Evolutionary conservation across 2,888 invertebrate species (phyloP).

Genomic region (Athetis lepigone): DNA sequence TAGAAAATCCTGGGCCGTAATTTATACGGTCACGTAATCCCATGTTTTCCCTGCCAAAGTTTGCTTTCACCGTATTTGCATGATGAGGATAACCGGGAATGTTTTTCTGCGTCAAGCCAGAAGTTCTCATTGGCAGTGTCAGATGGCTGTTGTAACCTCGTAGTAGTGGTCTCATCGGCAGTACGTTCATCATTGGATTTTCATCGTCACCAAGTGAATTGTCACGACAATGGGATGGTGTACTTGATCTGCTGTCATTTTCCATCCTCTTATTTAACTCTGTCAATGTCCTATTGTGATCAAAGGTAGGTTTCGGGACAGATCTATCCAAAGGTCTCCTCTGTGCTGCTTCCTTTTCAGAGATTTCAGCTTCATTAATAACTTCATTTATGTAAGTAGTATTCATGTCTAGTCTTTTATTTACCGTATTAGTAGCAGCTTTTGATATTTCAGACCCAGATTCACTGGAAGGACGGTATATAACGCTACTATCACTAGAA

Average conservation of each 20-base stretch:
- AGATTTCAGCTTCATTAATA: slow-evolving; percentile 89
- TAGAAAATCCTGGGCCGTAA: slow-evolving; percentile 89
- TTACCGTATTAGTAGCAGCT: slow-evolving; percentile 80
- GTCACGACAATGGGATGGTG: slow-evolving; percentile 88
- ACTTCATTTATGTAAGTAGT: slow-evolving; percentile 88
- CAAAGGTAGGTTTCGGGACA: slow-evolving; percentile 75
- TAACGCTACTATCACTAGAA: slow-evolving; percentile 93
- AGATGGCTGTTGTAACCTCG: slow-evolving; percentile 95
- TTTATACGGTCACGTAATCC: slow-evolving; percentile 89
- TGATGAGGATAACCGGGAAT: slow-evolving; percentile 87
- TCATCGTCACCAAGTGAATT: slow-evolving; percentile 92
- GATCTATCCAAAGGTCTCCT: slow-evolving; percentile 77
- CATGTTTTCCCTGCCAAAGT: slow-evolving; percentile 87
- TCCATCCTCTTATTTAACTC: slow-evolving; percentile 79
- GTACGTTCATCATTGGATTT: slow-evolving; percentile 94
- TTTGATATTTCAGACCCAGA: slow-evolving; percentile 92
- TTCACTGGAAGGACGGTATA: slow-evolving; percentile 93
- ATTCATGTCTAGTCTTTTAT: slow-evolving; percentile 89
- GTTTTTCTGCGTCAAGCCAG: slow-evolving; percentile 87
- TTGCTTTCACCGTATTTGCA: slow-evolving; percentile 89
- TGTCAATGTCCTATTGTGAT: slow-evolving; percentile 81
- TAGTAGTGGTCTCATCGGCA: slow-evolving; percentile 97
- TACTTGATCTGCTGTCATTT: slow-evolving; percentile 84
- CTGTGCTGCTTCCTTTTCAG: slow-evolving; percentile 87
- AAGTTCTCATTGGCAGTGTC: slow-evolving; percentile 92